Conservation (phyloP, 2,113 vertebrate species). For the Platysternon megacephalum region DNA sequence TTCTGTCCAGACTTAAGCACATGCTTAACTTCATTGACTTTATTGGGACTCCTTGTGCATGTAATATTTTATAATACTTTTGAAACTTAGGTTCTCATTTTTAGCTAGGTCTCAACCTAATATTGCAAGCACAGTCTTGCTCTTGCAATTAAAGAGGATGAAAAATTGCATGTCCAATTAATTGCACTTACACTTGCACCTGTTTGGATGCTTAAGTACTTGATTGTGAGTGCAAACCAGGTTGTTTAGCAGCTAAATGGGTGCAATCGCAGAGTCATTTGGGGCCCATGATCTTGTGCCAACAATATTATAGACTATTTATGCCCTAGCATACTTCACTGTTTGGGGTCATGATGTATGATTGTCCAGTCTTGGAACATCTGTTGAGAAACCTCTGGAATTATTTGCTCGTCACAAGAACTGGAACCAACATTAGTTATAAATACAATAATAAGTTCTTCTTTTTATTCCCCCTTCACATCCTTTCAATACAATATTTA, state of each 20-base stretch:
- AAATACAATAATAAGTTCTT: constrained; percentile 14
- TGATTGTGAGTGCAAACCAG: not conserved
- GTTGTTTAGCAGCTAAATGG: not conserved
- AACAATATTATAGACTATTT: not conserved
- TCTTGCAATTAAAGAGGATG: not conserved
- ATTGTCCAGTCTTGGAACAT: not conserved
- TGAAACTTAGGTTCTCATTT: not conserved
- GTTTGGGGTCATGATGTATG: not conserved
- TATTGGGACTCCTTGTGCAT: not conserved
- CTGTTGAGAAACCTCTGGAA: not conserved
- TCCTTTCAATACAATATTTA: constrained; percentile 72
- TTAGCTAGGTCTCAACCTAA: not conserved
- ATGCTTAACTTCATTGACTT: not conserved
- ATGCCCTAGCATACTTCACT: not conserved
- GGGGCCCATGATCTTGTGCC: not conserved
- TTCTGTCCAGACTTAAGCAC: not conserved
- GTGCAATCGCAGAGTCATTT: not conserved
- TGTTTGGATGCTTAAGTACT: not conserved
- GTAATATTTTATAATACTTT: too few relatives aligned
- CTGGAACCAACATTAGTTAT: not conserved
- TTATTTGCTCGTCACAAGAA: constrained; percentile 17
- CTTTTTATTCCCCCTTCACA: not conserved
- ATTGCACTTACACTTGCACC: not conserved
- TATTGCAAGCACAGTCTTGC: not conserved
- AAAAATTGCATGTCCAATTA: not conserved